Base-by-base conservation (phyloP, 2,888 invertebrate species). In the Digitonthophagus gazella region DNA sequence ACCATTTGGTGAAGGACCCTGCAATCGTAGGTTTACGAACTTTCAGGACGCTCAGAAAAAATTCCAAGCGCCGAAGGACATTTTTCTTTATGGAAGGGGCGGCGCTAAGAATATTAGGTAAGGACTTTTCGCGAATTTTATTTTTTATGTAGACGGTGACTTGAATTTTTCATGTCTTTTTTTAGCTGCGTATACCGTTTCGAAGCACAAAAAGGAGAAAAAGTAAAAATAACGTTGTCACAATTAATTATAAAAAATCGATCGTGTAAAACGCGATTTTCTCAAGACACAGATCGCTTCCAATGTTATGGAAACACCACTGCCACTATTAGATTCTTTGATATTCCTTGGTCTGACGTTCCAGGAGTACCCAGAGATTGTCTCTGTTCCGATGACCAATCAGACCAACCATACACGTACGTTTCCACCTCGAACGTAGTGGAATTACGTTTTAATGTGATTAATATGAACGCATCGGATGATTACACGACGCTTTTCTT, bases 401-500 rank as follows among this genome's bases (percentile, higher is more conserved):
- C 78, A 77, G 82, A 75, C 56, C 80, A 90, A 70, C 91, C 91
- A 11, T 92, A 92, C 79, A 91, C 91, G 74, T 91, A 93, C 79
- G 89, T 90, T 54, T 94, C 94, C 6, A 88, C 90, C 11, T 88
- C 92, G 66, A 89, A 90, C 74, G 88, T 92, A 44, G 89, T 93
- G 11, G 94, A 95, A 80, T 85, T 96, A 54, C 90, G 91, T 76
- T 95, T 96, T 78, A 90, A 91, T 74, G 91, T 95, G 14, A 86
- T 88, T 68, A 90, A 91, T 75, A 95, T 97, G 96, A 89, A 91
- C 72, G 89, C 94, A 0, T 84, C 91, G 15, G 94, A 96, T 78
- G 93, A 96, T 85, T 94, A 93, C 80, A 89, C 93, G 69, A 90
- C 91, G 64, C 87, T 95, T 74, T 91, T 91, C 78, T 93, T 96